A percentile compares a stretch with the other conserved stretches of the same genome.
Evolutionary conservation across 2,888 invertebrate genomes (phyloP).

Genomic region (Camptogramma bilineatum): DNA sequence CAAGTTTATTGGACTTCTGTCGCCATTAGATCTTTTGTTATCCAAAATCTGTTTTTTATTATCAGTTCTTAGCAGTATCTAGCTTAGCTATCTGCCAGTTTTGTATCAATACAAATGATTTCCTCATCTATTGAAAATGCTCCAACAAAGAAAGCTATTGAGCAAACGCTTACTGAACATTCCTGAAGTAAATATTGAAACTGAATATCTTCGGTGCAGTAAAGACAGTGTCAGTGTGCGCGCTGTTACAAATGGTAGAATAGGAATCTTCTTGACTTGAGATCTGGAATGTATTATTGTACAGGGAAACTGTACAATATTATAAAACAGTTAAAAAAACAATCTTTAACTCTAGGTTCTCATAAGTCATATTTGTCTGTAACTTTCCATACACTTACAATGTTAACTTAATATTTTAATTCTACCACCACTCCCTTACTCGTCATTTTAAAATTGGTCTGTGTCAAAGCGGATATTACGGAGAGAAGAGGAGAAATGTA

Average conservation of each 20-base stretch:
- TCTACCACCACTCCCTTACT: no score
- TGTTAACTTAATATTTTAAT: no score
- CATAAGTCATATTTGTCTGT: no score
- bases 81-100: background rate
- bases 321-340: no score
- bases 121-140: slow-evolving; percentile 8
- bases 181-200: slow-evolving; percentile 18
- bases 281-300: background rate
- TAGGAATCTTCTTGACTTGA: slow-evolving; percentile 20
- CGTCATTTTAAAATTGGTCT: no score
- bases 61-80: background rate
- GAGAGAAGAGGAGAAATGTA: no score
- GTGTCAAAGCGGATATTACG: no score
- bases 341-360: no score
- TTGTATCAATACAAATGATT: slow-evolving; percentile 1
- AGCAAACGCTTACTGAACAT: slow-evolving; percentile 5
- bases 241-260: slow-evolving; percentile 30
- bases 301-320: background rate
- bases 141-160: slow-evolving; percentile 6
- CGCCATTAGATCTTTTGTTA: background rate
- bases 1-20: slow-evolving; percentile 13
- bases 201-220: slow-evolving; percentile 14
- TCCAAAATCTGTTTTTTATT: background rate
- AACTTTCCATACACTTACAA: no score
- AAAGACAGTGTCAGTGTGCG: slow-evolving; percentile 14